Evolutionary conservation across 2,888 invertebrate species (phyloP).

Genomic region (Anodontia alba): DNA sequence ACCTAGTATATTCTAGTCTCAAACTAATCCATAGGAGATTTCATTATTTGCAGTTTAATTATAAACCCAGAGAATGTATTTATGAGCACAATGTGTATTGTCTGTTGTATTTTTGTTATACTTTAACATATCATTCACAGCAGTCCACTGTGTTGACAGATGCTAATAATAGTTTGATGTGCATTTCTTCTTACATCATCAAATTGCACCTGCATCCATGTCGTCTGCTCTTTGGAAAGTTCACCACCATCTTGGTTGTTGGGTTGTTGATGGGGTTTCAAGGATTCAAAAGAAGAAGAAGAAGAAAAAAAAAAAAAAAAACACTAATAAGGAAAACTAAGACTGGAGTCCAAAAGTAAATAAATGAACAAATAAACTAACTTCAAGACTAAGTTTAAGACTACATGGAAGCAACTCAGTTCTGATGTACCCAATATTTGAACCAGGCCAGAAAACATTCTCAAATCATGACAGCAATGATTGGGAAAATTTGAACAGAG

Average conservation of each 20-base stretch:
- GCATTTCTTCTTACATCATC: conserved; percentile 47
- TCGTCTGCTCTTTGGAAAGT: conserved; percentile 55
- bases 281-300: neutral
- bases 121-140: conserved; percentile 16
- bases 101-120: conserved; percentile 40
- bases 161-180: conserved; percentile 58
- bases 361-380: neutral
- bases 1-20: conserved; percentile 63
- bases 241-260: conserved; percentile 42
- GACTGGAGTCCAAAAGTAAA: neutral
- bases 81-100: conserved; percentile 5
- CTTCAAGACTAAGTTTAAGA: no score
- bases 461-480: conserved; percentile 51
- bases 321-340: no score
- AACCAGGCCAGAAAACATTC: conserved; percentile 60
- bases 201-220: conserved; percentile 18
- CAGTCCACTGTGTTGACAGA: conserved; percentile 42
- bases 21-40: conserved; percentile 55
- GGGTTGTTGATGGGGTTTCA: neutral
- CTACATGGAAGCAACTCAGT: neutral
- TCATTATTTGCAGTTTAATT: conserved; percentile 39
- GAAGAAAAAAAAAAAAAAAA: conserved; percentile 5
- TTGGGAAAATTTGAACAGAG: conserved; percentile 52
- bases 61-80: conserved; percentile 21
- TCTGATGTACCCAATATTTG: conserved; percentile 66